phyloP scores from a whole-genome alignment of 2,888 invertebrate genomes.

The Lasioglossum vierecki region DNA sequence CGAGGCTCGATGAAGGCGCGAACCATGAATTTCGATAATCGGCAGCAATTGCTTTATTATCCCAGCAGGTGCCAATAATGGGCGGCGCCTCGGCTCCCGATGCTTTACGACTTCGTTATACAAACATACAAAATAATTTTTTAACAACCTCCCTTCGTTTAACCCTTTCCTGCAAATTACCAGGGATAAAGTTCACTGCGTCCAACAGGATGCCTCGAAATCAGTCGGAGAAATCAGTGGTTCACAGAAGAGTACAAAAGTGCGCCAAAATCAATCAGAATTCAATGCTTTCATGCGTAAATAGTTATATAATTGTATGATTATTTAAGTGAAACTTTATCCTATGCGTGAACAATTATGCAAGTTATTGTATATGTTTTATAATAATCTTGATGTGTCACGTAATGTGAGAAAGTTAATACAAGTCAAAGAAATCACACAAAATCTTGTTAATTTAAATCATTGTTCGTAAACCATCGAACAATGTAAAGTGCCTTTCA shows the following conservation, averaged over 20 bases:
- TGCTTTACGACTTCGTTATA: constrained; percentile 68
- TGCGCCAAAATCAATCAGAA: neutral
- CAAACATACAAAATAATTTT: constrained; percentile 71
- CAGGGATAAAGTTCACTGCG: constrained; percentile 32
- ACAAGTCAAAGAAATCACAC: too few relatives aligned
- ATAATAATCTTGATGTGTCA: too few relatives aligned
- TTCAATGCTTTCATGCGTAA: neutral
- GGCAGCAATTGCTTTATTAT: constrained; percentile 78
- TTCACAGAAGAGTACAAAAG: neutral
- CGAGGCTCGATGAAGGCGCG: constrained; percentile 31
- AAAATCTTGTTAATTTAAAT: too few relatives aligned
- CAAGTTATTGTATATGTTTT: too few relatives aligned
- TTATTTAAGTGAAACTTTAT: neutral
- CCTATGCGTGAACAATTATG: too few relatives aligned
- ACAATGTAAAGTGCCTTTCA: neutral
- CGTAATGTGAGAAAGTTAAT: too few relatives aligned
- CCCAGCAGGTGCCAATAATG: constrained; percentile 77
- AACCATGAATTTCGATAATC: constrained; percentile 77
- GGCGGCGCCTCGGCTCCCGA: constrained; percentile 50
- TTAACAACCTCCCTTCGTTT: constrained; percentile 33
- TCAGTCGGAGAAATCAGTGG: neutral
- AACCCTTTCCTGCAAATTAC: constrained; percentile 31
- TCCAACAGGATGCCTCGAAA: constrained; percentile 25
- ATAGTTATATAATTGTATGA: neutral
- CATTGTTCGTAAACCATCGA: too few relatives aligned